Percentiles rank a stretch among this genome's conserved stretches.
These are phyloP conservation scores for Actenoides lindsayi DNA, from an alignment of 2,113 vertebrate genomes.

Conservation along the genomic window DNA sequence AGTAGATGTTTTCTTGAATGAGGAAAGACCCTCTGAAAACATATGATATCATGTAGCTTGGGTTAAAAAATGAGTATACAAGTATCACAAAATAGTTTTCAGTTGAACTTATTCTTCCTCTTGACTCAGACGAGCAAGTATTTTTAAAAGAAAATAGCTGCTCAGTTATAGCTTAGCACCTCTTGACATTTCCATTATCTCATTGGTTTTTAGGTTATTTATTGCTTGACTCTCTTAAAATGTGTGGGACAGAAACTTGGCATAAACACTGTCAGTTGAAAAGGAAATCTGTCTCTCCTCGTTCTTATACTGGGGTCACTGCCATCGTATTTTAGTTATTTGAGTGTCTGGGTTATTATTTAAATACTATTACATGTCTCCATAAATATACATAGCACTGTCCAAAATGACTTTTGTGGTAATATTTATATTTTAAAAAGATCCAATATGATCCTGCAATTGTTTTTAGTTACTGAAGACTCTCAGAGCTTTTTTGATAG, in stretches of 20 bases:
- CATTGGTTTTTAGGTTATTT: slow-evolving; percentile 57
- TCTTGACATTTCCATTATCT: slow-evolving; percentile 70
- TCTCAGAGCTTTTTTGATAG: neutral
- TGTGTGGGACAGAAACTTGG: slow-evolving; percentile 31
- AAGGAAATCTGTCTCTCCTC: slow-evolving; percentile 43
- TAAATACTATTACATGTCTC: slow-evolving; percentile 26
- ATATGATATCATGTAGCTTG: neutral
- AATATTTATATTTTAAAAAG: slow-evolving; percentile 29
- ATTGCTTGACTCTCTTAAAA: slow-evolving; percentile 54
- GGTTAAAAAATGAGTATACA: neutral
- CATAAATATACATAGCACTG: slow-evolving; percentile 21
- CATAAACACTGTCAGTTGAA: neutral
- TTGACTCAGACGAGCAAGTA: slow-evolving; percentile 10
- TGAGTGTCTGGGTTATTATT: slow-evolving; percentile 21
- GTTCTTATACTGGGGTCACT: slow-evolving; percentile 22
- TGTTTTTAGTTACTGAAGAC: neutral
- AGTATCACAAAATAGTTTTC: neutral
- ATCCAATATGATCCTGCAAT: neutral
- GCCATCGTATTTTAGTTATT: neutral
- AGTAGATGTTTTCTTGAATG: neutral
- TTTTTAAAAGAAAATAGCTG: slow-evolving; percentile 50
- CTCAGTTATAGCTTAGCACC: slow-evolving; percentile 42
- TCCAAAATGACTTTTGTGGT: neutral
- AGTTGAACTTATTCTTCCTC: slow-evolving; percentile 4
- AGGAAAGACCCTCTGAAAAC: neutral